These are phyloP conservation scores for Phodopus roborovskii DNA, from an alignment of 2,113 vertebrate genomes.

Conservation along the genomic window DNA sequence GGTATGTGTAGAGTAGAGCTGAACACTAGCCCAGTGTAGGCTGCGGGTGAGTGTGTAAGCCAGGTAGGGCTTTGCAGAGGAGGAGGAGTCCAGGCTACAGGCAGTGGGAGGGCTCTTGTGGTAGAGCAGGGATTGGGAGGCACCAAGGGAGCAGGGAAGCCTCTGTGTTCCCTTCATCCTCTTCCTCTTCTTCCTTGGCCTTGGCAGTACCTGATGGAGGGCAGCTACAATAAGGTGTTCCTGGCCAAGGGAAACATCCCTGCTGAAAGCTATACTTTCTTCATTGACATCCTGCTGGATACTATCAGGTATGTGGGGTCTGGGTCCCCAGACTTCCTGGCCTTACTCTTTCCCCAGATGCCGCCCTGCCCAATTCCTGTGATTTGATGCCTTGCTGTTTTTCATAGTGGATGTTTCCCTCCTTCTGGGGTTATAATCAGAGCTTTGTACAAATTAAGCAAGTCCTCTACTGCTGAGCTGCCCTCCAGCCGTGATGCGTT, in stretches of 20 bases:
- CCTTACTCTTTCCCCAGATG: background rate
- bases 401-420: too few relatives aligned
- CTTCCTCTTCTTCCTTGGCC: background rate
- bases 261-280: constrained; percentile 96
- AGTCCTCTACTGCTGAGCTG: background rate
- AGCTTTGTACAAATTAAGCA: background rate
- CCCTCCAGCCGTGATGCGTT: background rate
- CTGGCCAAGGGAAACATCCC: constrained; percentile 98
- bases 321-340: background rate
- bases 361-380: background rate
- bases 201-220: constrained; percentile 96
- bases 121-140: background rate
- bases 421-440: background rate
- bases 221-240: constrained; percentile 98
- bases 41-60: background rate
- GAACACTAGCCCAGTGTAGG: background rate
- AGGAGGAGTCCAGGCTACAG: background rate
- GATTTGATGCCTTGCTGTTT: background rate
- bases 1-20: too few relatives aligned
- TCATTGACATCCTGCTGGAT: constrained; percentile 97
- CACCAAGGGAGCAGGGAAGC: background rate
- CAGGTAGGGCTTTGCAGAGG: background rate
- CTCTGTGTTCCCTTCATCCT: background rate
- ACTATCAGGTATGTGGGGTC: constrained; percentile 91
- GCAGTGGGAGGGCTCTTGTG: background rate